Conservation (phyloP, 2,888 invertebrate genomes). For the Dynastes tityus region DNA sequence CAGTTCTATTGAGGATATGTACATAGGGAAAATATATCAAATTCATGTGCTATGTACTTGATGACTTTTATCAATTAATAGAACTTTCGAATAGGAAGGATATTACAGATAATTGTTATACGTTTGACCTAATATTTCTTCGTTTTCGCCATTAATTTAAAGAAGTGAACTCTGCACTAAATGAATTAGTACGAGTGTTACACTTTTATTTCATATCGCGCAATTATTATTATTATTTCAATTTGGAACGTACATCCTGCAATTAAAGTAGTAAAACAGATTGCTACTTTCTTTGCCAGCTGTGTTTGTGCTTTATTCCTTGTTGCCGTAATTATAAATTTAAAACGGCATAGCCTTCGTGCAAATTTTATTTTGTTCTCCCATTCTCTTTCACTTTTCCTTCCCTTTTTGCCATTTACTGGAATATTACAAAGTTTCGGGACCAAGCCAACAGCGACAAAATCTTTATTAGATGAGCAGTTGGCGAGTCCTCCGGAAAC, state of each 20-base stretch:
- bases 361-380: constrained; percentile 30
- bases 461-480: constrained; percentile 41
- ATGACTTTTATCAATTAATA: no score
- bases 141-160: no score
- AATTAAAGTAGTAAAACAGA: neutral
- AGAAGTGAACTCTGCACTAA: no score
- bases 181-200: no score
- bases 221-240: neutral
- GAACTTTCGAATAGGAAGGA: no score
- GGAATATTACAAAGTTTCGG: constrained; percentile 32
- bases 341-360: constrained; percentile 22
- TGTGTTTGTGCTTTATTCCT: neutral
- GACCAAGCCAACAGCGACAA: constrained; percentile 32
- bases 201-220: no score
- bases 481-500: constrained; percentile 2
- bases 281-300: neutral
- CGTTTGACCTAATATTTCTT: no score
- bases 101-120: no score
- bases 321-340: constrained; percentile 24
- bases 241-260: neutral
- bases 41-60: no score
- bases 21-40: no score
- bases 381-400: neutral
- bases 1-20: no score
- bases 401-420: neutral